Evolutionary conservation across 2,888 invertebrate genomes (phyloP).

Genomic region (Smittia aterrima): DNA sequence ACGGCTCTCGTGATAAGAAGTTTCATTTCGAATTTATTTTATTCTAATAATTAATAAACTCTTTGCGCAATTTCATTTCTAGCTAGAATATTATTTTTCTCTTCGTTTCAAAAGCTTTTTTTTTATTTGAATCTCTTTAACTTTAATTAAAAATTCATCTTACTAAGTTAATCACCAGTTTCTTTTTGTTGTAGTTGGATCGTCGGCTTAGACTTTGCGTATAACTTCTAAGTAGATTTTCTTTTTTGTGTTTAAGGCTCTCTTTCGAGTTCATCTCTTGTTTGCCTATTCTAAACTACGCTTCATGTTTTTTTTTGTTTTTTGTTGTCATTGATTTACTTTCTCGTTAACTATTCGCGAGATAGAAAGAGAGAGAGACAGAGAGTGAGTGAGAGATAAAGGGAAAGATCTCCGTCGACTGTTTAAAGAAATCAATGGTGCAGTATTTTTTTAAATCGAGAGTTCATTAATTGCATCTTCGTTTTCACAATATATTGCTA

Average conservation of each 20-base stretch:
- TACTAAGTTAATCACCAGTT: slow-evolving; percentile 35
- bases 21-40: neutral
- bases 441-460: neutral
- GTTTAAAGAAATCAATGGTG: neutral
- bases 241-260: neutral
- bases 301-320: neutral
- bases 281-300: slow-evolving; percentile 2
- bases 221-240: neutral
- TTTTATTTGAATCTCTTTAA: neutral
- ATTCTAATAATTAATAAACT: slow-evolving; percentile 4
- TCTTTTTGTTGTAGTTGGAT: neutral
- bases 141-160: slow-evolving; percentile 33
- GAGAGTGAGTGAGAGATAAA: neutral
- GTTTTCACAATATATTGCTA: neutral
- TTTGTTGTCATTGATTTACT: neutral
- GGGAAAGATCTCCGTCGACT: neutral
- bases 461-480: neutral
- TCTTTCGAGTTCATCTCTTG: neutral
- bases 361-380: too few relatives aligned
- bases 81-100: neutral
- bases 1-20: neutral
- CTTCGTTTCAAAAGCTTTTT: slow-evolving; percentile 14
- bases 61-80: slow-evolving; percentile 5
- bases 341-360: neutral
- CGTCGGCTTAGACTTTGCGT: neutral